Percentiles rank a stretch among this genome's conserved stretches.
phyloP scores from a whole-genome alignment of 1,140 invertebrate species.

The Oryzaephilus surinamensis region DNA sequence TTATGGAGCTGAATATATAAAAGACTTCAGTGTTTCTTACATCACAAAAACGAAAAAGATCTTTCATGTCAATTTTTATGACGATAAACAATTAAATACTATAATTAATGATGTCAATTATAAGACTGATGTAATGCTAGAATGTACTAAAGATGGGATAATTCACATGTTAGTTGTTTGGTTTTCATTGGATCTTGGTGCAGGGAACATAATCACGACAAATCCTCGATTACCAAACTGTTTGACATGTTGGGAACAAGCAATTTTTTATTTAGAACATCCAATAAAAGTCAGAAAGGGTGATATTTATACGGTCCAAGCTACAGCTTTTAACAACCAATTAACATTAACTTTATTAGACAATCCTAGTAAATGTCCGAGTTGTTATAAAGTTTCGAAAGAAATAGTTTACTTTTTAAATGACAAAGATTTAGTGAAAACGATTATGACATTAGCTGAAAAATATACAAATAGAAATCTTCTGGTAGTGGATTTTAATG shows the following conservation, averaged over 20 bases:
- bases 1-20: conserved; percentile 61
- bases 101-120: conserved; percentile 4
- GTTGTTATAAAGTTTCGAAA: conserved; percentile 33
- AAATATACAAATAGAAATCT: conserved; percentile 32
- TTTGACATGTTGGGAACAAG: conserved; percentile 65
- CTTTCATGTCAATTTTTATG: conserved; percentile 55
- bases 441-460: conserved; percentile 31
- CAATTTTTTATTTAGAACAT: conserved; percentile 48
- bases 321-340: conserved; percentile 36
- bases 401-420: conserved; percentile 46
- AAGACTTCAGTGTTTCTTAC: conserved; percentile 44
- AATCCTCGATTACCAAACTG: conserved; percentile 39
- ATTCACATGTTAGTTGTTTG: conserved; percentile 47
- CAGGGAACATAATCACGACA: conserved; percentile 47
- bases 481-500: conserved; percentile 35
- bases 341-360: conserved; percentile 7
- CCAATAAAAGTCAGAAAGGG: conserved; percentile 31
- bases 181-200: conserved; percentile 64
- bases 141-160: conserved; percentile 34
- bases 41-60: conserved; percentile 47
- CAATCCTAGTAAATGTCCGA: conserved; percentile 19
- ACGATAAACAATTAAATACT: conserved; percentile 37
- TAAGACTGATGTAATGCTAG: conserved; percentile 5
- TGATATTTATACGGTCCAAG: conserved; percentile 35
- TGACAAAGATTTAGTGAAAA: conserved; percentile 39